Evolutionary conservation across 2,888 invertebrate genomes (phyloP), one percentile per base, ranked within the genome.

Genomic region (Mystacides longicornis): DNA sequence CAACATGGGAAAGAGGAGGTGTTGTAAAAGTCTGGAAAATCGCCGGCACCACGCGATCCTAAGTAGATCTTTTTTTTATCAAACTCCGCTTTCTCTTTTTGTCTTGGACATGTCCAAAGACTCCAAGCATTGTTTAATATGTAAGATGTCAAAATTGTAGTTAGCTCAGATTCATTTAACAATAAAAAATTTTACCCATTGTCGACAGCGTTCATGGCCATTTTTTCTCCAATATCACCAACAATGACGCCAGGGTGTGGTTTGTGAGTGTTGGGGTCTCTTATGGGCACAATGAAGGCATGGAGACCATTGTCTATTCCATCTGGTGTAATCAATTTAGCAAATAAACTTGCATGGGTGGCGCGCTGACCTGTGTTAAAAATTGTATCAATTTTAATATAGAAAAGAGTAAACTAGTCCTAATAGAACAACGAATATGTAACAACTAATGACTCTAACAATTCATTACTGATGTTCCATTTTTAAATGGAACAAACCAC

Each of bases 181-280:
- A n/a, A n/a, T n/a, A n/a, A n/a, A n/a, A n/a, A n/a, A 47, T 16
- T 19, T 68, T 67, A 90, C 89, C 97, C 97, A 75, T 97, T 97
- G 68, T 97, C 97, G 33, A 96, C 72, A 2, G 93, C 95, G 70
- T 96, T 93, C 5, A 93, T 77, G 0, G 91, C 95, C 42, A 91
- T 78, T 73, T 97, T 97, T 69, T 89, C 89, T 0, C 97, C 97
- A 75, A 97, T 81, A 68, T 97, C 96, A 0, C 95, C 95, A 0
- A 95, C 87, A 0, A 80, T 81, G 1, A 97, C 82, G 0, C 94
- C 93, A 0, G 90, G 84, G 66, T 75, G 82, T 0, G 91, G 81
- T 54, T 80, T 66, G 65, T 89, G 69, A 0, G 89, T 89, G 57
- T 79, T 73, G 0, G 85, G 81, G 70, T 91, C 85, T 3, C 94